A percentile compares a stretch with the other conserved stretches of the same genome.
These are phyloP conservation scores for Perca flavescens DNA, from an alignment of 2,113 vertebrate genomes.

Conservation along the genomic window DNA sequence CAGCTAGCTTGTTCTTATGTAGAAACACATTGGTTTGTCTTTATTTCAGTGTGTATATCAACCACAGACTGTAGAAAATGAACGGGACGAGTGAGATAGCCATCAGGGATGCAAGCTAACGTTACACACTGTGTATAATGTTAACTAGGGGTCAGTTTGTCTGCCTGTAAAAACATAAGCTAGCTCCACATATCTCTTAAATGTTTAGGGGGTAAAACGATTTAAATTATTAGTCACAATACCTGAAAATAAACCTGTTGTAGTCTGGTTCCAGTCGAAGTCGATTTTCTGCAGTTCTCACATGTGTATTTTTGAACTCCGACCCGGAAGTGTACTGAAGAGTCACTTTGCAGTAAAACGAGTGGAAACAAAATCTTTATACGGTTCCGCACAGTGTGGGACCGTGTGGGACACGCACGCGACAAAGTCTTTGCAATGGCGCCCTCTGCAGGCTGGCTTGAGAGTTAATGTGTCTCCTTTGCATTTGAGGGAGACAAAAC, in stretches of 20 bases:
- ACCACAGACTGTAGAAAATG: too few relatives aligned
- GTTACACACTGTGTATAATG: neutral
- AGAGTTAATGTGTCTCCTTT: neutral
- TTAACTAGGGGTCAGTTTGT: neutral
- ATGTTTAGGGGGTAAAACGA: neutral
- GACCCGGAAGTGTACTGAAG: conserved; percentile 46
- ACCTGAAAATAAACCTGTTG: conserved; percentile 6
- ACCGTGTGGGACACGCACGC: neutral
- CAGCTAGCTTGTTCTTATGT: neutral
- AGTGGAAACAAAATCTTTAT: conserved; percentile 1
- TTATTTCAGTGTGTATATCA: neutral
- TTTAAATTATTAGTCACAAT: neutral
- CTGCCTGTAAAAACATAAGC: neutral
- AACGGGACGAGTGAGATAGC: neutral
- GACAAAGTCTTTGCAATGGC: neutral
- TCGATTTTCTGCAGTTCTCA: neutral
- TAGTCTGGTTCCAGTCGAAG: neutral
- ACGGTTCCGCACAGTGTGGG: conserved; percentile 9
- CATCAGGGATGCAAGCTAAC: neutral
- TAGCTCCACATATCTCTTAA: neutral
- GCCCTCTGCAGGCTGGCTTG: neutral
- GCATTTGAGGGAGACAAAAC: neutral
- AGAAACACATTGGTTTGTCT: neutral
- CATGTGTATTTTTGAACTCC: conserved; percentile 21
- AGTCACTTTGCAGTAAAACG: neutral